A percentile compares a stretch with the other conserved stretches of the same genome.
Conservation (phyloP, 2,888 invertebrate species). For the Chelonus formosanus region DNA sequence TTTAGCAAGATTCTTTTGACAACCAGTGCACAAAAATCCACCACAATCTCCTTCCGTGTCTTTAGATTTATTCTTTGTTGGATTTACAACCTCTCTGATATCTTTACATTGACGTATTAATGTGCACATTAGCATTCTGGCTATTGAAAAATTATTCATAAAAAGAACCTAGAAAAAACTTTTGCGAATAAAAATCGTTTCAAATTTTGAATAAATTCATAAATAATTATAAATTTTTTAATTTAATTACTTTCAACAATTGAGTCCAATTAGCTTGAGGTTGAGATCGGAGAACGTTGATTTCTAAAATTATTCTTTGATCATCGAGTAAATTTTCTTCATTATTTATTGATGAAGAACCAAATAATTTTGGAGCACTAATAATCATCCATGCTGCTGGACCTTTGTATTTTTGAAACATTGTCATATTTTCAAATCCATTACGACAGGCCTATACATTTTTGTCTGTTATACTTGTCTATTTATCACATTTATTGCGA, state of each 20-base stretch:
- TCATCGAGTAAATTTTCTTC: slow-evolving; percentile 66
- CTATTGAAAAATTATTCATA: slow-evolving; percentile 76
- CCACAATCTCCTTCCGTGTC: slow-evolving; percentile 65
- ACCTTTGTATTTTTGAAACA: slow-evolving; percentile 68
- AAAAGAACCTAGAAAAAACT: slow-evolving; percentile 69
- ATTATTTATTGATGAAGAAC: slow-evolving; percentile 63
- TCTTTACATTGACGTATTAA: slow-evolving; percentile 47
- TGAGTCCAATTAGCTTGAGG: slow-evolving; percentile 83
- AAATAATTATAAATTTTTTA: not conserved
- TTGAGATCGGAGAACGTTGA: slow-evolving; percentile 77
- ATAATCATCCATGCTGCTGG: slow-evolving; percentile 78
- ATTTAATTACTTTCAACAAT: slow-evolving; percentile 72
- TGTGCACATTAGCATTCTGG: slow-evolving; percentile 63
- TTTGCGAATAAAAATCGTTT: not conserved
- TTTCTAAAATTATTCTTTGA: slow-evolving; percentile 74
- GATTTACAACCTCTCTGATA: slow-evolving; percentile 32
- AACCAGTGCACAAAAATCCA: slow-evolving; percentile 77
- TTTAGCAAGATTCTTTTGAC: slow-evolving; percentile 68
- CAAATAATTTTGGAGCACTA: slow-evolving; percentile 69
- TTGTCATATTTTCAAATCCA: slow-evolving; percentile 68
- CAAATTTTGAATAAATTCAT: not conserved
- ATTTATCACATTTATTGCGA: no score
- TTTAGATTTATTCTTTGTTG: not conserved
- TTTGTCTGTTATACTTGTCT: not conserved
- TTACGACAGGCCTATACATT: slow-evolving; percentile 62